A percentile compares a stretch with the other conserved stretches of the same genome.
These are phyloP conservation scores for Lampris incognitus DNA, from an alignment of 2,113 vertebrate species.

Conservation along the genomic window DNA sequence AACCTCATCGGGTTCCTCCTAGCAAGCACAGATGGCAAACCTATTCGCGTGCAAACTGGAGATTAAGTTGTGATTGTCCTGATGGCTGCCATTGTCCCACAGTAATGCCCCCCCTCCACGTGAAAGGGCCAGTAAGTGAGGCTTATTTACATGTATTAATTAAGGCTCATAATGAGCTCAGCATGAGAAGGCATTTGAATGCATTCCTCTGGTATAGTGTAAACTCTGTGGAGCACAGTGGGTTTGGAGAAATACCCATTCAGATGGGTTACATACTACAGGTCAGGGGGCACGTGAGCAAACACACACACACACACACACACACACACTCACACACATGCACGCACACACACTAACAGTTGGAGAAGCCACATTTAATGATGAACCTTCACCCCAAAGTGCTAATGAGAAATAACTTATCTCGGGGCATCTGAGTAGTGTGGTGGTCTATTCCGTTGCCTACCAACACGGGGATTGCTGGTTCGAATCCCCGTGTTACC, in stretches of 20 bases:
- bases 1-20: slow-evolving; percentile 44
- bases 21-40: slow-evolving; percentile 77
- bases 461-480: too few relatives aligned
- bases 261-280: slow-evolving; percentile 57
- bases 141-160: slow-evolving; percentile 85
- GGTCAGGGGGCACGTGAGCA: slow-evolving; percentile 46
- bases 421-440: too few relatives aligned
- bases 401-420: slow-evolving; percentile 61
- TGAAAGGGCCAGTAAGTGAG: slow-evolving; percentile 74
- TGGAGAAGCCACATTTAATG: background rate
- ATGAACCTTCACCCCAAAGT: slow-evolving; percentile 21
- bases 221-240: slow-evolving; percentile 75
- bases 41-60: slow-evolving; percentile 84
- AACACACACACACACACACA: slow-evolving; percentile 67
- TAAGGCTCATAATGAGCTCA: slow-evolving; percentile 82
- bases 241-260: slow-evolving; percentile 44
- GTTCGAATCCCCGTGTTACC: too few relatives aligned
- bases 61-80: slow-evolving; percentile 76
- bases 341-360: slow-evolving; percentile 20
- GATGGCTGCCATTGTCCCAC: slow-evolving; percentile 73
- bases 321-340: slow-evolving; percentile 24
- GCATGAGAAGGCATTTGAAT: slow-evolving; percentile 76
- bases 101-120: slow-evolving; percentile 57
- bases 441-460: too few relatives aligned
- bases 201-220: slow-evolving; percentile 78